Evolutionary conservation across 2,113 vertebrate species (phyloP).

Genomic region (Candoia aspera): DNA sequence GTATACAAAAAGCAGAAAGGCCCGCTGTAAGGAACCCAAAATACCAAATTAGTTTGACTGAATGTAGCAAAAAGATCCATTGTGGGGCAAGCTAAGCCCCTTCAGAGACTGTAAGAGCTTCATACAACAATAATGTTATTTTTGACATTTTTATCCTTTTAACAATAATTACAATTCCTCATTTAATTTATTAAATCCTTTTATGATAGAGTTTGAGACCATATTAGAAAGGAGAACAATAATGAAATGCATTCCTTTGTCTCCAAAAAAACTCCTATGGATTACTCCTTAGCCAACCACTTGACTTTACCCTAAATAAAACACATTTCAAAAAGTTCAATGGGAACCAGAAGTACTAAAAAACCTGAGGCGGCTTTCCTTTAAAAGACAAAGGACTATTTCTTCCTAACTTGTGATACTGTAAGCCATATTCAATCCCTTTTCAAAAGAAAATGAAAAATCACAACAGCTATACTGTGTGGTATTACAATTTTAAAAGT

Average conservation of each 20-base stretch:
- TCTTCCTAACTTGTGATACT: not conserved
- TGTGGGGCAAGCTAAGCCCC: not conserved
- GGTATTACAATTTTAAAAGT: no score
- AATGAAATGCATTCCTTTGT: not conserved
- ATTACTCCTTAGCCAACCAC: not conserved
- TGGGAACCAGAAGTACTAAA: not conserved
- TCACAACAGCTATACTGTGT: no score
- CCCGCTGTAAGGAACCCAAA: conserved; percentile 72
- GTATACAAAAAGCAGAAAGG: conserved; percentile 67
- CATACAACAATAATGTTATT: not conserved
- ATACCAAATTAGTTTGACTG: conserved; percentile 59
- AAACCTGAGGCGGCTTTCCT: not conserved
- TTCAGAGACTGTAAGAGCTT: conserved; percentile 1
- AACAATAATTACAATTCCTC: not conserved
- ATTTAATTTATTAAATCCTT: not conserved
- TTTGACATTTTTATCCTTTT: not conserved
- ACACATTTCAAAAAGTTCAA: not conserved
- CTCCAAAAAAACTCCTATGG: not conserved
- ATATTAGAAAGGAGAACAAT: not conserved
- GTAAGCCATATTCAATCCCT: not conserved
- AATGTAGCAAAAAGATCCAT: conserved; percentile 57
- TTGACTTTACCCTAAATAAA: no score
- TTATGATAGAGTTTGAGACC: not conserved
- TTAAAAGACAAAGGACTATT: not conserved
- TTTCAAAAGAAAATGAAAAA: not conserved